phyloP scores from a whole-genome alignment of 2,113 vertebrate species.

The Daubentonia madagascariensis region DNA sequence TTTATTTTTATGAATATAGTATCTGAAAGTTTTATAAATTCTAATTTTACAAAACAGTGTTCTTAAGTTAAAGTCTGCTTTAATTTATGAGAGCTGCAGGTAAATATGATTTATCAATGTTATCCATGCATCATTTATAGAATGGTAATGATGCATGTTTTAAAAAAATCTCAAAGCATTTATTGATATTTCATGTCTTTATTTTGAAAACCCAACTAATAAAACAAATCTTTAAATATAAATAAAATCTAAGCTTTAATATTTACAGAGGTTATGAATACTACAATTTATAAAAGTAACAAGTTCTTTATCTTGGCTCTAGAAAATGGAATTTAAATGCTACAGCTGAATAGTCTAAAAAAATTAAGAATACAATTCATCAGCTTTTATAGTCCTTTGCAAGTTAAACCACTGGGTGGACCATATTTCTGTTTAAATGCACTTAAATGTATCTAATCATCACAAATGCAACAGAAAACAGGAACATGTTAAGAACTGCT shows the following conservation, averaged over 20 bases:
- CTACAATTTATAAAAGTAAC: background rate
- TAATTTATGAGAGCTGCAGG: background rate
- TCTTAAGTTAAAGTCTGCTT: conserved; percentile 33
- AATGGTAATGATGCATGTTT: background rate
- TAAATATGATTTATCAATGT: background rate
- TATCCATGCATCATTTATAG: background rate
- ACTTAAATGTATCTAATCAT: background rate
- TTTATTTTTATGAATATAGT: background rate
- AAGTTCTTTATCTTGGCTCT: conserved; percentile 6
- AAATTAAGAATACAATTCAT: background rate
- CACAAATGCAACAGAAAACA: background rate
- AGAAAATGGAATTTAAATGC: background rate
- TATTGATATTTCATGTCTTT: background rate
- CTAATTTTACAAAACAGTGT: background rate
- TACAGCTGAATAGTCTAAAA: background rate
- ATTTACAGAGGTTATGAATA: background rate
- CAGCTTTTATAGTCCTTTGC: background rate
- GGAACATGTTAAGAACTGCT: background rate
- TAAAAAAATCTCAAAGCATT: background rate
- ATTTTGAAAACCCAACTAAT: background rate
- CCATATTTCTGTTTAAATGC: background rate
- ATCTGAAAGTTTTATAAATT: conserved; percentile 9
- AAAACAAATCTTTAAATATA: conserved; percentile 21
- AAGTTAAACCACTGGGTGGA: background rate
- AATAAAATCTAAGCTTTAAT: conserved; percentile 31